Evolutionary conservation across 2,797 vertebrate genomes (phyloP).

Genomic region (Lateolabrax maculatus): DNA sequence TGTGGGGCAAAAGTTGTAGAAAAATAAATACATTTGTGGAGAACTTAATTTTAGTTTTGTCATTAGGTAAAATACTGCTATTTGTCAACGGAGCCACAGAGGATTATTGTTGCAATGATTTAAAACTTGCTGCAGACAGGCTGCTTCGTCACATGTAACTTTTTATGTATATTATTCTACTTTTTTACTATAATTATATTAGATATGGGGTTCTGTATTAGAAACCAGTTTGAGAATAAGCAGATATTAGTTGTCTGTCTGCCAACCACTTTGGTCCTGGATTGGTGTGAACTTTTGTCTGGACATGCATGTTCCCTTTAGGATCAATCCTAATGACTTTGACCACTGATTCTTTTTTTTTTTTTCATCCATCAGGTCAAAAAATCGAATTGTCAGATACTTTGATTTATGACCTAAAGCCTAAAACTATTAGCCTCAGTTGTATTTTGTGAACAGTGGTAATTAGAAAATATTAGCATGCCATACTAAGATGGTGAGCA

Average conservation of each 20-base stretch:
- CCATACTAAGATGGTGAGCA: neutral
- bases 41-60: constrained; percentile 37
- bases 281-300: neutral
- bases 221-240: neutral
- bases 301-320: neutral
- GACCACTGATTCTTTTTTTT: too few species aligned
- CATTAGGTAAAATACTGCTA: constrained; percentile 27
- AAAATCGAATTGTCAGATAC: neutral
- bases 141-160: neutral
- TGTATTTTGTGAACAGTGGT: neutral
- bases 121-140: neutral
- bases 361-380: neutral
- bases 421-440: neutral
- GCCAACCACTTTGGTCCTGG: neutral
- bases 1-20: constrained; percentile 28
- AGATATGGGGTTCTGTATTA: neutral
- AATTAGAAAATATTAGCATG: neutral
- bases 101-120: constrained; percentile 31
- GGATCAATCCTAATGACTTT: too few species aligned
- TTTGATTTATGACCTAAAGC: neutral
- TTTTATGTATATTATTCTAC: neutral
- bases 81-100: constrained; percentile 20
- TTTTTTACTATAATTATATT: neutral
- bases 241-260: neutral
- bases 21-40: constrained; percentile 65